Conservation (phyloP, 2,888 invertebrate genomes). For the Sipha maydis region DNA sequence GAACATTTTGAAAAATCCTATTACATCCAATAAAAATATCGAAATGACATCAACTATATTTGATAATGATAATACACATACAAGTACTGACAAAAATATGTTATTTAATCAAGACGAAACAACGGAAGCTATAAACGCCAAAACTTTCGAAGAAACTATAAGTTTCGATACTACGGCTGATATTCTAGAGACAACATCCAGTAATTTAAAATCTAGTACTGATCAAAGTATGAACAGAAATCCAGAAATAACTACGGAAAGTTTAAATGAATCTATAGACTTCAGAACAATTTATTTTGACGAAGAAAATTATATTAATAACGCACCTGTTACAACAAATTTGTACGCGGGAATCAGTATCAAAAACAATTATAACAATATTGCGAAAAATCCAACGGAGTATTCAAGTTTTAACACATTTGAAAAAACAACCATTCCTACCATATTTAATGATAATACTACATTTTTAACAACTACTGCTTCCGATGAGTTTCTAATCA, state of each 20-base stretch:
- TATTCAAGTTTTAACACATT: neutral
- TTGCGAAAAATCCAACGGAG: neutral
- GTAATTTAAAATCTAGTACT: neutral
- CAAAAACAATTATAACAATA: neutral
- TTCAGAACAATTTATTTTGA: slow-evolving; percentile 21
- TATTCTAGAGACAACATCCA: neutral
- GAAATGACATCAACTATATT: neutral
- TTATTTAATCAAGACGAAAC: neutral
- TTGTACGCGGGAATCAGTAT: neutral
- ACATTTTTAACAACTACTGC: neutral
- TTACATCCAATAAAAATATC: neutral
- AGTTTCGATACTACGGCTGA: neutral
- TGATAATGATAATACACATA: neutral
- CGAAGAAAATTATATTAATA: neutral
- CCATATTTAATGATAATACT: neutral
- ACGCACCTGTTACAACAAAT: neutral
- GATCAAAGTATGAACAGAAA: neutral
- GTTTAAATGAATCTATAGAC: neutral
- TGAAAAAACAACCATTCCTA: neutral
- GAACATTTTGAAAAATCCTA: neutral
- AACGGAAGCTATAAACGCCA: neutral
- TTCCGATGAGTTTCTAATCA: neutral
- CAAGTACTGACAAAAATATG: neutral
- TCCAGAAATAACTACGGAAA: neutral
- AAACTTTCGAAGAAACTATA: neutral